These are phyloP conservation scores for Corapipo altera DNA, from an alignment of 2,113 vertebrate species.

Conservation along the genomic window DNA sequence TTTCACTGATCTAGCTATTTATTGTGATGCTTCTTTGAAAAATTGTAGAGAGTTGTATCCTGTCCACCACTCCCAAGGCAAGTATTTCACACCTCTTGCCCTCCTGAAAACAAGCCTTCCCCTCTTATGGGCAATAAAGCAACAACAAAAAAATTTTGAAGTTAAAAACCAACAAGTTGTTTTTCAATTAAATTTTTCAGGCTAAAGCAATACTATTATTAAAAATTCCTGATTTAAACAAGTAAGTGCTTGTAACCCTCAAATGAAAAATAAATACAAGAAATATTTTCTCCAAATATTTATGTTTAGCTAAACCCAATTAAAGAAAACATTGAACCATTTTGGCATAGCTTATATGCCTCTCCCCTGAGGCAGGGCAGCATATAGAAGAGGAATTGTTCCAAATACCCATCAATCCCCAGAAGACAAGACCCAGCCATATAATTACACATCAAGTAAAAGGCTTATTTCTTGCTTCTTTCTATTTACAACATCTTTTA, in stretches of 20 bases:
- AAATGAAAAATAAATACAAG: not conserved
- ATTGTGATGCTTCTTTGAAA: not conserved
- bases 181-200: not conserved
- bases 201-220: not conserved
- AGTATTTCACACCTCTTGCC: not conserved
- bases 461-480: not conserved
- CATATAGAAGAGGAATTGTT: slow-evolving; percentile 28
- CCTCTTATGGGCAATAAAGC: not conserved
- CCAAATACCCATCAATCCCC: slow-evolving; percentile 3
- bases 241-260: not conserved
- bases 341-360: not conserved
- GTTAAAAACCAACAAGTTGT: not conserved
- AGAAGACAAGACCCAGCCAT: not conserved
- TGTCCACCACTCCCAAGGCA: not conserved
- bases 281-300: not conserved
- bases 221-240: not conserved
- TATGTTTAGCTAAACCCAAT: not conserved
- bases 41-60: not conserved
- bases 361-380: not conserved
- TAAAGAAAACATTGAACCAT: not conserved
- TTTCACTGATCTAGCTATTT: not conserved
- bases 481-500: slow-evolving; percentile 9
- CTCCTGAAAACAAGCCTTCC: not conserved
- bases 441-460: not conserved
- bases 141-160: not conserved